Conservation (phyloP, 2,888 invertebrate genomes). For the Folsomia candida region DNA sequence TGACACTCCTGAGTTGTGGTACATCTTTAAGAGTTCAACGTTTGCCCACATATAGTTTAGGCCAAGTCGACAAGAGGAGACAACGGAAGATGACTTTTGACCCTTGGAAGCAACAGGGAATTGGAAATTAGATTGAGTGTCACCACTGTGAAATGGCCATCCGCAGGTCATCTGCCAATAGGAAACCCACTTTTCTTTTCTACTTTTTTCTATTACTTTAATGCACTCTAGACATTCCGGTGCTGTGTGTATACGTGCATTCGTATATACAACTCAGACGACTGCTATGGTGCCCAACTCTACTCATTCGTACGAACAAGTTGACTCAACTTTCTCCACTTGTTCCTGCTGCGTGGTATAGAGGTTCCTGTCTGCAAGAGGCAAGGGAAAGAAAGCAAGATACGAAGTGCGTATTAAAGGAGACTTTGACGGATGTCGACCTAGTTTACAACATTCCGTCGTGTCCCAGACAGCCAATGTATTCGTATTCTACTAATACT, state of each 20-base stretch:
- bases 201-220: slow-evolving; percentile 21
- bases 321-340: too few relatives aligned
- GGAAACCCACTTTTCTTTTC: slow-evolving; percentile 41
- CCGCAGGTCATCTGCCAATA: slow-evolving; percentile 32
- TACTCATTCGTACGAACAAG: neutral
- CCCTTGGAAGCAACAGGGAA: neutral
- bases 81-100: neutral
- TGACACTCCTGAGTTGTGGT: too few relatives aligned
- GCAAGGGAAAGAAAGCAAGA: neutral
- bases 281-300: neutral
- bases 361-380: too few relatives aligned
- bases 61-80: neutral
- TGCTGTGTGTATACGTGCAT: too few relatives aligned
- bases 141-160: neutral
- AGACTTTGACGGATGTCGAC: neutral
- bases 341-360: too few relatives aligned
- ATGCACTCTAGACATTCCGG: too few relatives aligned
- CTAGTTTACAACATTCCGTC: neutral
- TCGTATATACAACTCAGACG: neutral
- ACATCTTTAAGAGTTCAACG: too few relatives aligned
- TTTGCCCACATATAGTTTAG: too few relatives aligned
- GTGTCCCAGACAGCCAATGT: too few relatives aligned
- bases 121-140: neutral
- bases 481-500: too few relatives aligned
- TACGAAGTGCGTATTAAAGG: neutral